Conservation (phyloP, 2,113 vertebrate genomes). For the Balaeniceps rex region DNA sequence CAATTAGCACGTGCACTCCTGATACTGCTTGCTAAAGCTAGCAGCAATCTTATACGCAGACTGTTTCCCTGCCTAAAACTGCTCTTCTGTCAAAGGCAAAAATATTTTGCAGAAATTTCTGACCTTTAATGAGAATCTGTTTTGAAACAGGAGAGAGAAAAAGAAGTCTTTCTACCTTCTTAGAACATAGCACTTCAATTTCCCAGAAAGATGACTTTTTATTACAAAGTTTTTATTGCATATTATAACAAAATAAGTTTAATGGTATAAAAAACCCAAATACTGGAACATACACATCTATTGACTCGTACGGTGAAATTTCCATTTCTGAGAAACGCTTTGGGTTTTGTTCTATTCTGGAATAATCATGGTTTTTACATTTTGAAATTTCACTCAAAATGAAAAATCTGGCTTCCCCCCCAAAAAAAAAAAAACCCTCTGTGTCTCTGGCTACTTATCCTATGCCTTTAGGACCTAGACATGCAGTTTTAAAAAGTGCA, state of each 20-base stretch:
- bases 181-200: not conserved
- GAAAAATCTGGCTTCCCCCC: not conserved
- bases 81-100: not conserved
- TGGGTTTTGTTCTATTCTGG: not conserved
- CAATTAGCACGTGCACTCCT: not conserved
- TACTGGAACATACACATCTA: not conserved
- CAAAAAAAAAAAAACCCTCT: fast-evolving
- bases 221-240: not conserved
- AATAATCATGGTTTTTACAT: not conserved
- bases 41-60: not conserved
- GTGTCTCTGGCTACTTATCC: not conserved
- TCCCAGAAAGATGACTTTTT: not conserved
- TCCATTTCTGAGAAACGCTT: not conserved
- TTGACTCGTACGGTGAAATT: not conserved
- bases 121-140: not conserved
- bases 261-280: not conserved
- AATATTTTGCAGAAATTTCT: not conserved
- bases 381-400: not conserved
- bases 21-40: not conserved
- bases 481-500: not conserved
- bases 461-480: not conserved
- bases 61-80: not conserved
- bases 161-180: not conserved
- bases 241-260: not conserved
- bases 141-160: not conserved